phyloP scores from a whole-genome alignment of 92 coral and sea anemone genomes.

The Zoanthus gigantus region DNA sequence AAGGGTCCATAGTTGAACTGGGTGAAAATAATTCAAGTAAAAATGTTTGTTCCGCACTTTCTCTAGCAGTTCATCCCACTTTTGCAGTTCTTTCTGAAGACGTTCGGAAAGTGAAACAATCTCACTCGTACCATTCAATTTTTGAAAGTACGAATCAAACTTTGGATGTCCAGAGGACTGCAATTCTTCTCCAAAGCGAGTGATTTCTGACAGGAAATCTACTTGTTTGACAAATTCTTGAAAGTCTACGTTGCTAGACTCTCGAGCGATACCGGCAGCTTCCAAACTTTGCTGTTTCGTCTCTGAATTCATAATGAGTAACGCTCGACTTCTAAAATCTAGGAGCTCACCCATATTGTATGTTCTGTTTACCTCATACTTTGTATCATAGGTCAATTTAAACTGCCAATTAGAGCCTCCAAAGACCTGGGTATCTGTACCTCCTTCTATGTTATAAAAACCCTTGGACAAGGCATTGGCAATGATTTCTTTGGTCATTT shows the following conservation, averaged over 20 bases:
- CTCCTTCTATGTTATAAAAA: background rate
- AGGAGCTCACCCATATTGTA: constrained; percentile 62
- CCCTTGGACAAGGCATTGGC: constrained; percentile 62
- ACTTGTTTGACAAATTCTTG: constrained; percentile 65
- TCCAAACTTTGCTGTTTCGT: constrained; percentile 56
- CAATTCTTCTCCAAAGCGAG: constrained; percentile 52
- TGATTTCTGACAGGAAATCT: constrained; percentile 68
- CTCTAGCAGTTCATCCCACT: constrained; percentile 58
- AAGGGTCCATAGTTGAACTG: constrained; percentile 78
- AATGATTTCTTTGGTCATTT: constrained; percentile 87
- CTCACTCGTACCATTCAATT: constrained; percentile 47
- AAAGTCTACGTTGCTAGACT: constrained; percentile 42
- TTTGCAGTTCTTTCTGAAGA: constrained; percentile 39
- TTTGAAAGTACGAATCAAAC: constrained; percentile 48
- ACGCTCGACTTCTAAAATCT: constrained; percentile 81
- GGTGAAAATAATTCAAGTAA: constrained; percentile 72
- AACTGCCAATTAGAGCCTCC: constrained; percentile 52
- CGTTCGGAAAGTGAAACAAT: constrained; percentile 39
- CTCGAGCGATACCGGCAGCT: constrained; percentile 31
- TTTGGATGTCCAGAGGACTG: constrained; percentile 71
- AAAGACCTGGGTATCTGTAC: background rate
- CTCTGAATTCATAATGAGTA: constrained; percentile 68
- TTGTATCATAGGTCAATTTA: constrained; percentile 49
- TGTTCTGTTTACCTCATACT: constrained; percentile 7
- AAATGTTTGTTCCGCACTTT: constrained; percentile 47